Base-by-base conservation (phyloP, 1,140 invertebrate genomes). In the Bombus confusus region DNA sequence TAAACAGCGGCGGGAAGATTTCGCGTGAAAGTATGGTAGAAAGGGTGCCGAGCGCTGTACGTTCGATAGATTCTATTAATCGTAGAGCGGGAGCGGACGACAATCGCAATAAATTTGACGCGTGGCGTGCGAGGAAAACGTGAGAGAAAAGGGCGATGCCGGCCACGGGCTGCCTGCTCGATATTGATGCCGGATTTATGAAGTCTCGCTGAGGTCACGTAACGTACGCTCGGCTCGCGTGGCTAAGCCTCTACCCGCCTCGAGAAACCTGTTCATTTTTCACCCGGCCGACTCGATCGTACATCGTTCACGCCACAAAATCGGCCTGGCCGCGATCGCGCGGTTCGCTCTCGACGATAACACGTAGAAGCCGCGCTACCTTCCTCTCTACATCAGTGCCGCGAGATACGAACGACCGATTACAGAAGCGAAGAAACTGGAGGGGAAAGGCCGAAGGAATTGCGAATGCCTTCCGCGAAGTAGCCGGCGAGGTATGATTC, bases 181-280 rank as follows among this genome's bases (percentile, higher is more conserved):
- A 91, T 90, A 91, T 91, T 91, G 88, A 91, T 87, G 88, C 71
- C 78, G 86, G 88, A 92, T 92, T 92, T 92, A 92, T 92, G 87
- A 92, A 92, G 88, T 86, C 87, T 85, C 64, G 83, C 57, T 62
- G 43, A 88, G 90, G 83, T 91, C 90, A 92, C 90, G 91, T 92
- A 91, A 85, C 79, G 82, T 71, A n/a, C 47, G 78, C 75, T 34
- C 10, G 37, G 69, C 87, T 86, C 89, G 59, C 83, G 80, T 73
- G 80, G 80, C 59, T 37, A 37, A 66, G 62, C 47, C 75, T 52
- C 59, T 13, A 22, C 75, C 39, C 25, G 37, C 69, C 31, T 83
- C 87, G 66, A 57, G 62, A 62, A 88, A n/a, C 80, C 77, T 81
- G 69, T 80, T 84, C 88, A 89, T 90, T 90, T 90, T 89, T 90